Percentiles rank a stretch among this genome's conserved stretches.
phyloP scores from a whole-genome alignment of 2,797 vertebrate species.

The Steatocranus sp. region DNA sequence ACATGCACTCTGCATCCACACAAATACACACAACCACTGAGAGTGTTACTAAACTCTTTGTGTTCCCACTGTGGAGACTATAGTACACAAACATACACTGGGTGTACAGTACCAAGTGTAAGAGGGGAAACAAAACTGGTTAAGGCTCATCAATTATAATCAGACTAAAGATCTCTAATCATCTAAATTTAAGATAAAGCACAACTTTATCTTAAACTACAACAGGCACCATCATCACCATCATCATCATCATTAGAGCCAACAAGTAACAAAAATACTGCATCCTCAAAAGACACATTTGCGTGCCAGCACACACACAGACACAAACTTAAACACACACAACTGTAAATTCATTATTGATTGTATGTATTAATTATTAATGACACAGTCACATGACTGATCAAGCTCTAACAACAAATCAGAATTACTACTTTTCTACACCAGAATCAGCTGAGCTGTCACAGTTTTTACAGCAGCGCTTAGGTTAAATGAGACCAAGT shows the following conservation, averaged over 20 bases:
- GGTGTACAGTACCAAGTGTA: neutral
- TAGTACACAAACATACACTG: neutral
- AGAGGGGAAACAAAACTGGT: neutral
- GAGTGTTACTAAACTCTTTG: slow-evolving; percentile 14
- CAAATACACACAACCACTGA: slow-evolving; percentile 13
- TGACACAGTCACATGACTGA: neutral
- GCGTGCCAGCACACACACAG: neutral
- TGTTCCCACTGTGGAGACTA: slow-evolving; percentile 13
- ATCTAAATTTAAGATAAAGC: neutral
- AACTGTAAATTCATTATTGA: neutral
- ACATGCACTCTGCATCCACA: slow-evolving; percentile 23
- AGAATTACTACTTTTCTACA: neutral
- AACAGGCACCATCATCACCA: neutral
- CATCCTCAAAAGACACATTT: neutral
- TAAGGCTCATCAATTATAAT: neutral
- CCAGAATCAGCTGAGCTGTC: neutral
- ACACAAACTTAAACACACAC: neutral
- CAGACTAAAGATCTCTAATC: neutral
- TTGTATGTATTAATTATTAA: neutral
- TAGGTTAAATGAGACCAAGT: neutral
- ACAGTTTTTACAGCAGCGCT: neutral
- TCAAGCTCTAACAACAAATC: neutral
- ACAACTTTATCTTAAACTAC: neutral
- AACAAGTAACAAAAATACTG: neutral
- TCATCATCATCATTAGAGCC: neutral